Conservation (phyloP, 2,797 vertebrate species). For the Avahi laniger region DNA sequence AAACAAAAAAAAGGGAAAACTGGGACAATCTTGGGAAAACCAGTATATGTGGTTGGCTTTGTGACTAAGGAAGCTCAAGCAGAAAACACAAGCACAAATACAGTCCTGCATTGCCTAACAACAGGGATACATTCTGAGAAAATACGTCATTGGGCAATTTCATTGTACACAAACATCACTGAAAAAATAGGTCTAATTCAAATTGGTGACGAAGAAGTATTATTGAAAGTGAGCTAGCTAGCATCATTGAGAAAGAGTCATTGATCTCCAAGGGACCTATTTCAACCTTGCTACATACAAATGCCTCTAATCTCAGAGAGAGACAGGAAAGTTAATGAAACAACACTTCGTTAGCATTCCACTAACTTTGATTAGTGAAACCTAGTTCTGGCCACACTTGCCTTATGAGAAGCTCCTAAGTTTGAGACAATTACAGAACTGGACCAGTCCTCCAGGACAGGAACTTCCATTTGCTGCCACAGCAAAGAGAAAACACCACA, state of each 20-base stretch:
- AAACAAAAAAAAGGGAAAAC: not conserved
- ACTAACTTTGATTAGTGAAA: not conserved
- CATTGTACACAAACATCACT: not conserved
- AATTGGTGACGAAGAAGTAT: no score
- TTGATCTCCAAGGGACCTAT: no score
- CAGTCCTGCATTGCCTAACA: not conserved
- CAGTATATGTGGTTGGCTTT: not conserved
- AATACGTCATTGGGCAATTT: not conserved
- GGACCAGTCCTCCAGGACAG: not conserved
- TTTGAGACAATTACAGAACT: not conserved
- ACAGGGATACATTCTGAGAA: not conserved
- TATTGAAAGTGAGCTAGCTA: no score
- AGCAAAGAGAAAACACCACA: not conserved
- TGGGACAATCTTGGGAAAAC: not conserved
- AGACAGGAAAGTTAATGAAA: not conserved
- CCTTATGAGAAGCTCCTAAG: not conserved
- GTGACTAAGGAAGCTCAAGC: not conserved
- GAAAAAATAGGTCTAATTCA: not conserved
- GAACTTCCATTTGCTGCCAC: not conserved
- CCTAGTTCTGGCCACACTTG: not conserved
- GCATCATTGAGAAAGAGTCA: no score
- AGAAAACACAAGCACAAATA: not conserved
- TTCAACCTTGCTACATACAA: not conserved
- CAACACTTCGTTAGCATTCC: no score
- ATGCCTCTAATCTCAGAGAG: not conserved